These are phyloP conservation scores for Linurgus olivaceus DNA, from an alignment of 2,797 vertebrate species.

Conservation along the genomic window DNA sequence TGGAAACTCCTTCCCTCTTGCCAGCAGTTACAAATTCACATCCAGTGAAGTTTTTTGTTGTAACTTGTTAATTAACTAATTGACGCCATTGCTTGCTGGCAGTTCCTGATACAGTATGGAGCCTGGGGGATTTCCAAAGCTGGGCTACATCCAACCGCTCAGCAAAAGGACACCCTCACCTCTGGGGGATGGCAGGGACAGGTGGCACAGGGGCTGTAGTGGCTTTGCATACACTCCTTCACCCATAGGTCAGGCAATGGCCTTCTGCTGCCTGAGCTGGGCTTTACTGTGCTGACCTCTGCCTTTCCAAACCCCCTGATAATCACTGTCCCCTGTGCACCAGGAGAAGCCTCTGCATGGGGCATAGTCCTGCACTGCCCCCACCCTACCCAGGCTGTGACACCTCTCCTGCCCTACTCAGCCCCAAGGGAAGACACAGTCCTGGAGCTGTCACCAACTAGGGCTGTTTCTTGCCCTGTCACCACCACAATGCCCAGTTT, in stretches of 20 bases:
- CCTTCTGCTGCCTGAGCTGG: background rate
- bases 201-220: background rate
- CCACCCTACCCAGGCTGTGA: background rate
- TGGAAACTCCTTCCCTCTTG: background rate
- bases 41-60: background rate
- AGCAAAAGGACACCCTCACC: background rate
- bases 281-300: background rate
- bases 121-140: background rate
- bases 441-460: background rate
- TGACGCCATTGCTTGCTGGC: background rate
- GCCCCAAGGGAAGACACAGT: background rate
- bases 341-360: background rate
- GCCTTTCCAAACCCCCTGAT: background rate
- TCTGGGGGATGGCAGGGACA: background rate
- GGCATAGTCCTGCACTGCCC: background rate
- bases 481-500: background rate
- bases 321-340: background rate
- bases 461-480: background rate
- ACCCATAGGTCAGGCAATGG: fast-evolving
- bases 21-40: background rate
- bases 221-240: background rate
- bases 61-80: background rate
- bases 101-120: background rate
- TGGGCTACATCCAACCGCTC: background rate
- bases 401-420: background rate